Conservation (phyloP, 2,797 vertebrate species). For the Corythornis leucogaster region DNA sequence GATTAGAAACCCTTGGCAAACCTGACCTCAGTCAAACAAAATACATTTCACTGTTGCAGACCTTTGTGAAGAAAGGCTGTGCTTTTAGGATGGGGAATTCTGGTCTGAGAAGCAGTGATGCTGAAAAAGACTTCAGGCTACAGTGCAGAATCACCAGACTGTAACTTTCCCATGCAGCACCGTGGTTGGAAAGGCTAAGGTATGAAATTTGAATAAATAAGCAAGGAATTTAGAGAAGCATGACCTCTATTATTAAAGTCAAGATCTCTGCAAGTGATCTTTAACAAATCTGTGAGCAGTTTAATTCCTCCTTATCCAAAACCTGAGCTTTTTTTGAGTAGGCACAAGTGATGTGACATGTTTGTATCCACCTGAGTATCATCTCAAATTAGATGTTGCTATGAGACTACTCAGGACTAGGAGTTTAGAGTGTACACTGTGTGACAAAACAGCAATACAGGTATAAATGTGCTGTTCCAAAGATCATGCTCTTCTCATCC, state of each 20-base stretch:
- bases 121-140: not conserved
- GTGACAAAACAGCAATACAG: not conserved
- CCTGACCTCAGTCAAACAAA: not conserved
- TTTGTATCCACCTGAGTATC: not conserved
- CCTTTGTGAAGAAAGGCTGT: not conserved
- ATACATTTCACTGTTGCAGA: not conserved
- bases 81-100: not conserved
- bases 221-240: not conserved
- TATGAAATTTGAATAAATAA: constrained; percentile 16
- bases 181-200: not conserved
- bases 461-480: not conserved
- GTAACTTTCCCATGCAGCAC: not conserved
- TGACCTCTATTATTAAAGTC: not conserved
- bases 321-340: not conserved
- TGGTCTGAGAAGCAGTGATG: not conserved
- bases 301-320: not conserved
- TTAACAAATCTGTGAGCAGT: not conserved
- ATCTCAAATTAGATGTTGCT: not conserved
- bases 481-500: not conserved
- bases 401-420: not conserved
- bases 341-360: not conserved
- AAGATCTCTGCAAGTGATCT: not conserved
- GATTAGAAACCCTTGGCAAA: constrained; percentile 31
- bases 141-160: not conserved
- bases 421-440: rapidly evolving